Conservation (phyloP, 2,888 invertebrate genomes). For the Herminia tarsipennalis region DNA sequence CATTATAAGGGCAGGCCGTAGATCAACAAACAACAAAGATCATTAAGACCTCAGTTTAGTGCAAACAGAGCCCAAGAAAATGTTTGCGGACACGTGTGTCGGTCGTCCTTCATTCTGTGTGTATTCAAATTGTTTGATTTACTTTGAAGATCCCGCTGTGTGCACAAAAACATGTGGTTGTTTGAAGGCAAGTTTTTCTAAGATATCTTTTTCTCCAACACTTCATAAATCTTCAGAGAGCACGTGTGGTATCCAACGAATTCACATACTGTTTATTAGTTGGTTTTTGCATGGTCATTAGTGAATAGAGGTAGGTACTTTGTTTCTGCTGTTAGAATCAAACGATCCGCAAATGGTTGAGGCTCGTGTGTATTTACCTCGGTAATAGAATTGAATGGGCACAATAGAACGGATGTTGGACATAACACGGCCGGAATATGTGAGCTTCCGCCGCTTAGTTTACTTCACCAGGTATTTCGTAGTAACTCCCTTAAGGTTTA, state of each 20-base stretch:
- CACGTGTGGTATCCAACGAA: slow-evolving; percentile 31
- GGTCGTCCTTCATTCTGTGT: slow-evolving; percentile 68
- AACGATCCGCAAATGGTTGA: slow-evolving; percentile 14
- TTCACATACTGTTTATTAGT: background rate
- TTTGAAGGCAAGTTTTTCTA: slow-evolving; percentile 34
- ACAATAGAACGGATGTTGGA: slow-evolving; percentile 76
- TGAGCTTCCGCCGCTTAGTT: slow-evolving; percentile 62
- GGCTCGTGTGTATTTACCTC: slow-evolving; percentile 37
- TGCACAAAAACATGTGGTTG: slow-evolving; percentile 58
- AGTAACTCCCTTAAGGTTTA: too few species aligned
- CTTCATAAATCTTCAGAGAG: slow-evolving; percentile 43
- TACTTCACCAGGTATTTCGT: slow-evolving; percentile 42
- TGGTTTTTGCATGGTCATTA: slow-evolving; percentile 13
- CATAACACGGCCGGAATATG: slow-evolving; percentile 67
- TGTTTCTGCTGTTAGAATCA: slow-evolving; percentile 14
- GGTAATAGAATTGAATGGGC: slow-evolving; percentile 50
- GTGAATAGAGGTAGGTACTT: slow-evolving; percentile 4
- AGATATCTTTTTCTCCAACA: slow-evolving; percentile 32
- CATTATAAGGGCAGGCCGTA: slow-evolving; percentile 41
- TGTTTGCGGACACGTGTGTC: slow-evolving; percentile 76
- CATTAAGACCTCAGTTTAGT: slow-evolving; percentile 64
- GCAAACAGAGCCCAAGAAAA: slow-evolving; percentile 69
- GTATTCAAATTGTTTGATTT: slow-evolving; percentile 66
- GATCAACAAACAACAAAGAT: slow-evolving; percentile 54
- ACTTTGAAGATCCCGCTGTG: slow-evolving; percentile 72